Evolutionary conservation across 2,113 vertebrate species (phyloP).

Genomic region (Gobiocypris rarus): DNA sequence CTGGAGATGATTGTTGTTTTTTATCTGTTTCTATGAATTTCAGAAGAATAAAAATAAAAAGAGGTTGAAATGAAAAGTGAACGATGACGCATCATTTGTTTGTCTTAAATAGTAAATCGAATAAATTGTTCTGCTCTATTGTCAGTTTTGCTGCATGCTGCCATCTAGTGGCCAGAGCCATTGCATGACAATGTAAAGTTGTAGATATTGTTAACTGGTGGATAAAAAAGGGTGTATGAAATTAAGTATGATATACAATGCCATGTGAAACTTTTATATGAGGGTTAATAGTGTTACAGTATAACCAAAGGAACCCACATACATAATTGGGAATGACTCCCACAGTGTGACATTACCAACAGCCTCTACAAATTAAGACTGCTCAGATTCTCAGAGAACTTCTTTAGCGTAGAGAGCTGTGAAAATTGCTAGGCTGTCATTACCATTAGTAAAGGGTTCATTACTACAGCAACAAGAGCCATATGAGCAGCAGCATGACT

Average conservation of each 20-base stretch:
- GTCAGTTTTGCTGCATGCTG: slow-evolving; percentile 30
- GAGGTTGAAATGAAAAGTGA: slow-evolving; percentile 24
- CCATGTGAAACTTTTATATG: neutral
- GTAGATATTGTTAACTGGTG: neutral
- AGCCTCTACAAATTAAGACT: slow-evolving; percentile 4
- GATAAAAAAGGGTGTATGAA: neutral
- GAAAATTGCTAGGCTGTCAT: slow-evolving; percentile 34
- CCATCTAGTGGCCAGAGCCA: slow-evolving; percentile 39
- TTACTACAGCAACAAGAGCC: neutral
- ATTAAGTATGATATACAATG: neutral
- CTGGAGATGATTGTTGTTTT: slow-evolving; percentile 46
- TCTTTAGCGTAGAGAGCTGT: neutral
- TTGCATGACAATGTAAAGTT: neutral
- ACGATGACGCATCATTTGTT: slow-evolving; percentile 7
- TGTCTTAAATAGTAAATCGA: neutral
- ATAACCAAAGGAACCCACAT: neutral
- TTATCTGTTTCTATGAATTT: slow-evolving; percentile 61
- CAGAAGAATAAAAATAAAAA: slow-evolving; percentile 48
- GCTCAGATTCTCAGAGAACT: slow-evolving; percentile 1
- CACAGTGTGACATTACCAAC: slow-evolving; percentile 4
- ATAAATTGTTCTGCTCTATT: neutral
- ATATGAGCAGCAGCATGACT: neutral
- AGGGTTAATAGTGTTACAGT: slow-evolving; percentile 6
- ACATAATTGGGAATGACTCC: neutral
- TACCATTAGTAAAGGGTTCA: slow-evolving; percentile 30